Evolutionary conservation across 2,888 invertebrate genomes (phyloP).

Genomic region (Athalia cordata): DNA sequence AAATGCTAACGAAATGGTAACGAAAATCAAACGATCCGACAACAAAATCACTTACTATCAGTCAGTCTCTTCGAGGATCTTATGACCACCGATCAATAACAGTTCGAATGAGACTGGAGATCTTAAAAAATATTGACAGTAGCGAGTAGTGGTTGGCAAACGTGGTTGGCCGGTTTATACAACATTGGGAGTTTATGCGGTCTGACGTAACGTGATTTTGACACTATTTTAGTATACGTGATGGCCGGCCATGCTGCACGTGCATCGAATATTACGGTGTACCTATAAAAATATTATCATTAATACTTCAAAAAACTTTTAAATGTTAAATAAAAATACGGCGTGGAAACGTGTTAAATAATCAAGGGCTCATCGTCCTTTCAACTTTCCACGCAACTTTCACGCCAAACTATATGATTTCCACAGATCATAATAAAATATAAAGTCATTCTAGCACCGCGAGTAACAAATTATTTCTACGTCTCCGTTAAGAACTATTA

Average conservation of each 20-base stretch:
- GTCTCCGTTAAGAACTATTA: no score
- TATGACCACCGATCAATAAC: conserved; percentile 23
- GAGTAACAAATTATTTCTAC: no score
- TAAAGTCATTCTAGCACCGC: neutral
- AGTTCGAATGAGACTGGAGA: conserved; percentile 10
- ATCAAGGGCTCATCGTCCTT: no score
- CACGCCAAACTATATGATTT: neutral
- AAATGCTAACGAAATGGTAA: neutral
- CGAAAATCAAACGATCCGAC: neutral
- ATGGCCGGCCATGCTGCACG: conserved; percentile 23
- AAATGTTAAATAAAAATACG: no score
- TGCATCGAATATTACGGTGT: conserved; percentile 31
- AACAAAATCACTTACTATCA: conserved; percentile 21
- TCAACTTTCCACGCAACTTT: conserved; percentile 10
- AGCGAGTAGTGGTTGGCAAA: conserved; percentile 24
- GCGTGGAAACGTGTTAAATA: no score
- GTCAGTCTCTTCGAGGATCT: conserved; percentile 3
- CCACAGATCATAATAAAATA: neutral
- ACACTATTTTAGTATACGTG: conserved; percentile 29
- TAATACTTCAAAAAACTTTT: neutral
- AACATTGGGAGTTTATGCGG: conserved; percentile 8
- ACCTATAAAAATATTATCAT: neutral
- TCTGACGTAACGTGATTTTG: conserved; percentile 38
- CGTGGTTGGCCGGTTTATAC: conserved; percentile 1
- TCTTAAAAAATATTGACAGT: conserved; percentile 13